Base-by-base conservation (phyloP, 2,797 vertebrate genomes). In the Cynopterus sphinx region DNA sequence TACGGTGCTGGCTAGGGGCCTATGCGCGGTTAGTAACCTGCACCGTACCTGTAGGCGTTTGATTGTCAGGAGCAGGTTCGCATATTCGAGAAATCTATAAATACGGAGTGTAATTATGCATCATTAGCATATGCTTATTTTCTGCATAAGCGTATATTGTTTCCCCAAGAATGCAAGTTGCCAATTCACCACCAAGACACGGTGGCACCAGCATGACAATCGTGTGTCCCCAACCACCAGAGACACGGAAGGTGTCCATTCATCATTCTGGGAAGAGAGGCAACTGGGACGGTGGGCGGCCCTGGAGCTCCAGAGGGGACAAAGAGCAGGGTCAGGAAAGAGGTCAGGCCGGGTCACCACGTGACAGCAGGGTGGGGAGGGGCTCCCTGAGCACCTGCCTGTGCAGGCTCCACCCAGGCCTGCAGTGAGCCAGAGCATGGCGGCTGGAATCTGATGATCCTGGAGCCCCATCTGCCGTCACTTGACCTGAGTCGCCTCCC, bases 31-130 rank as follows among this genome's bases (percentile, higher is more conserved):
- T 94, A 91, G 92, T 92, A 94, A 97, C 93, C 85, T 65, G 24
- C 21, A 51, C 84, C 87, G 33, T 24, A 53, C 39, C 26, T 74
- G 77, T 93, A 97, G 96, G 94, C 96, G 92, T 91, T 8, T 94
- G 71, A 97, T 96, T 93, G 78, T 82, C 68, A 55, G 70, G 36
- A 82, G 78, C 41, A 1, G 16, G 87, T 94, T 96, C 90, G 83
- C 15, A 19, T 89, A 89, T 97, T 97, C 73, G 74, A 92, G 97
- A 90, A 87, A 73, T 96, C 97, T 94, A 81, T 96, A 97, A 97
- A 96, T 97, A 94, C 11, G 75, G 57, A 94, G 90, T 2, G 0
- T 41, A 97, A 97, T 97, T 96, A 97, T 43, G 95, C 77, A 71
- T 68, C 97, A 92, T 93, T 96, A 97, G 75, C 0, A 5, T 92